Base-by-base conservation (phyloP, 2,888 invertebrate genomes). In the Hybos culiciformis region DNA sequence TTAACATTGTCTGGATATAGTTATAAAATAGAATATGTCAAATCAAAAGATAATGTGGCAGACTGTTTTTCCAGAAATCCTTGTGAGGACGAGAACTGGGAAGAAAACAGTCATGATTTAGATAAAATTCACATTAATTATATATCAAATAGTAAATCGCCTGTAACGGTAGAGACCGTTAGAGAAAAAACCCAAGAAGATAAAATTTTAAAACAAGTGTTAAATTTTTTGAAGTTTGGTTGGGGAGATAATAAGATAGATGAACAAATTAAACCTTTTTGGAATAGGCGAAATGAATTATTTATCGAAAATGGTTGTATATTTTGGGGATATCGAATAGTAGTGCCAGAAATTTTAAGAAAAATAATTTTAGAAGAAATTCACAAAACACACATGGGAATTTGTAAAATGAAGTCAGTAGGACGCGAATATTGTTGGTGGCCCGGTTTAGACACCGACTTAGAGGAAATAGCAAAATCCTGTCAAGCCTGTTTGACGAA, bases 391-490 rank as follows among this genome's bases (percentile, higher is more conserved):
- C 44, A 47, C 36, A 29, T 44, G 23, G 47, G 48, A 9, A 41
- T 46, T 11, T 37, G 20, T 5, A 41, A 39, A 41, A 49, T 44
- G 37, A 48, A 49, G 33, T n/a, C 31, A 17, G 12, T 46, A 39
- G 48, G 50, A 5, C 33, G 45, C 40, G 46, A 48, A 40, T 46
- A 50, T 23, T 45, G 51, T 19, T 51, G 51, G 43, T 53, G 50
- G 44, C 51, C 52, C 11, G 49, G 47, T 20, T 41, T 53, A 6
- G 36, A 46, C 32, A 33, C 26, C 29, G 48, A 54, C 26, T 44
- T 51, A 5, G 52, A 54, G 42, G 48, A 51, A 5, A 15, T 47
- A 8, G 45, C 51, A 12, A 45, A 46, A 32, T 37, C 43, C 3
- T 50, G 47, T 31, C 36, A 29, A 8, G 34, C 6, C 4, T 50